A percentile compares a stretch with the other conserved stretches of the same genome.
Conservation (phyloP, 2,113 vertebrate species). For the human (Homo sapiens) region DNA sequence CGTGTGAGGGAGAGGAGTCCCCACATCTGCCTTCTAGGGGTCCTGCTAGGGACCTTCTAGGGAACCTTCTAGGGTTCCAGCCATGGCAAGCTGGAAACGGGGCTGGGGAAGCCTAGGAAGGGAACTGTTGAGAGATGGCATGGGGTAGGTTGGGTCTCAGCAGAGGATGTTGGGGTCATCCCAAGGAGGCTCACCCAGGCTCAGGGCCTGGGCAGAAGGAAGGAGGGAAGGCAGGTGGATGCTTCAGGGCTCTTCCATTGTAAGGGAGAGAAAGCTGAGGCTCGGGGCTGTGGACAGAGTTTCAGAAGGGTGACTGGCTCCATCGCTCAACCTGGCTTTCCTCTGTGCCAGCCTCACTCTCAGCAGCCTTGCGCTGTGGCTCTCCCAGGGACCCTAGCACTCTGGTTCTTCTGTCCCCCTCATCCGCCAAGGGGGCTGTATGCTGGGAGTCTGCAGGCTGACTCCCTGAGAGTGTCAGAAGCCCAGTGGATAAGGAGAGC, state of each 20-base stretch:
- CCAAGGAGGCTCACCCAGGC: not conserved
- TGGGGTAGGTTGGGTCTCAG: not conserved
- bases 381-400: no score
- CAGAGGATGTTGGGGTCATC: not conserved
- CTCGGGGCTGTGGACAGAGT: rapidly evolving
- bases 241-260: no score
- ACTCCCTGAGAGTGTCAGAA: not conserved
- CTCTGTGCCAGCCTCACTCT: rapidly evolving
- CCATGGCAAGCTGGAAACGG: not conserved
- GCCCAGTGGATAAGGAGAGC: no score
- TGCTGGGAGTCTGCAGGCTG: no score
- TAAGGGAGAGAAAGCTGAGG: not conserved
- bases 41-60: not conserved
- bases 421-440: no score
- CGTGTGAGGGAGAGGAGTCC: not conserved
- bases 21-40: rapidly evolving
- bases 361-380: rapidly evolving
- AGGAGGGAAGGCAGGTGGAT: rapidly evolving
- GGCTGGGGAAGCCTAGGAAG: not conserved
- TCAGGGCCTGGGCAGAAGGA: not conserved
- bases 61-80: no score
- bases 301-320: not conserved
- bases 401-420: no score
- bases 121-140: not conserved
- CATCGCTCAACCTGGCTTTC: not conserved